These are phyloP conservation scores for Heterotilapia buettikoferi DNA, from an alignment of 2,113 vertebrate genomes.

Conservation along the genomic window DNA sequence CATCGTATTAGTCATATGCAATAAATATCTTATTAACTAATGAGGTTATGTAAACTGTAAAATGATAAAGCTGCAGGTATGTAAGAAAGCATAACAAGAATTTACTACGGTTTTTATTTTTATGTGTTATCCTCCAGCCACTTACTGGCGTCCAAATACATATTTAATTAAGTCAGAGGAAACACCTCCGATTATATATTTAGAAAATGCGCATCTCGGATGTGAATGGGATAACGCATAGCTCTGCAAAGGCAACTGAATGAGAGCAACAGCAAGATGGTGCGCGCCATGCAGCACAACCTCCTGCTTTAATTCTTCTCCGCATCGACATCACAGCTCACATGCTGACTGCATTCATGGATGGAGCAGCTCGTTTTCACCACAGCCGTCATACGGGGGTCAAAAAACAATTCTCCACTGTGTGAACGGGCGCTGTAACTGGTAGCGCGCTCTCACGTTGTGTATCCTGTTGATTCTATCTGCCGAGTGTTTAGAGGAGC, in stretches of 20 bases:
- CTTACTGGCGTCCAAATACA: not conserved
- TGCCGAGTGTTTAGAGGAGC: conserved; percentile 26
- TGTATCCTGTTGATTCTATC: conserved; percentile 65
- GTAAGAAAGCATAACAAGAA: not conserved
- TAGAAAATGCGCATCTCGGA: conserved; percentile 7
- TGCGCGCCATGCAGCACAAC: conserved; percentile 21
- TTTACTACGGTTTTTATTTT: not conserved
- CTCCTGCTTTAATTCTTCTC: conserved; percentile 12
- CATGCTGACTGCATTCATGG: not conserved
- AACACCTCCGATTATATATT: not conserved
- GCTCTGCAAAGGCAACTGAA: conserved; percentile 32
- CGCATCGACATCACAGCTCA: not conserved
- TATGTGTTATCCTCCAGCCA: not conserved
- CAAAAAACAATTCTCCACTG: not conserved
- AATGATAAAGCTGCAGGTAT: not conserved
- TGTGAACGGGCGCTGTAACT: conserved; percentile 16
- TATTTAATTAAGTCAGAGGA: not conserved
- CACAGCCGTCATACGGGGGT: not conserved
- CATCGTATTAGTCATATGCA: not conserved
- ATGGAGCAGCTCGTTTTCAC: not conserved
- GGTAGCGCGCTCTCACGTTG: conserved; percentile 28
- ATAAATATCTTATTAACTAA: not conserved
- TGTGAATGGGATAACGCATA: conserved; percentile 22
- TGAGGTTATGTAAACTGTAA: not conserved
- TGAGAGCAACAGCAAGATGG: conserved; percentile 46